These are phyloP conservation scores for Sarcophaga carnaria DNA, from an alignment of 2,888 invertebrate genomes.

Conservation along the genomic window DNA sequence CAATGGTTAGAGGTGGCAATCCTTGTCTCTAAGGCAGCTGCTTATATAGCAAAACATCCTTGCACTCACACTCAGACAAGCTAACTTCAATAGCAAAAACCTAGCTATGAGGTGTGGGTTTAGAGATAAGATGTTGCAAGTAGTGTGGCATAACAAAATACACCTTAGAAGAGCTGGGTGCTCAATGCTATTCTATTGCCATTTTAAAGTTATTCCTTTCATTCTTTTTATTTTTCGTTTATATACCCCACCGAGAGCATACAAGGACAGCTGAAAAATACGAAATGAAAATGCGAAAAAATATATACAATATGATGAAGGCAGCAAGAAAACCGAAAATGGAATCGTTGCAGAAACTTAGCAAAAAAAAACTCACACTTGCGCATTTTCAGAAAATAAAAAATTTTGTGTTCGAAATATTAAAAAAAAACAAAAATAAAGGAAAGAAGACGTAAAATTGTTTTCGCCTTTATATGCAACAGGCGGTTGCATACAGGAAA, in stretches of 20 bases:
- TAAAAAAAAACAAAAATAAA: conserved; percentile 11
- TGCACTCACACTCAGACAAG: too few species aligned
- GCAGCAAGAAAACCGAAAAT: conserved; percentile 49
- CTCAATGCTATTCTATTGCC: background rate
- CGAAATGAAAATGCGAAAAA: background rate
- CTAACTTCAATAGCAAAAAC: background rate
- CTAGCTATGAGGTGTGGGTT: background rate
- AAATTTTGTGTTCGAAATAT: conserved; percentile 60
- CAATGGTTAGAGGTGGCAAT: conserved; percentile 1
- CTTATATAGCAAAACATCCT: too few species aligned
- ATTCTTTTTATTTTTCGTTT: conserved; percentile 31
- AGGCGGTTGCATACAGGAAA: conserved; percentile 58
- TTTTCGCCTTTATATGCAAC: conserved; percentile 63
- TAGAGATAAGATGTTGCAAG: conserved; percentile 33
- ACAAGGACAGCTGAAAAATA: conserved; percentile 51
- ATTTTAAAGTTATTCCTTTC: conserved; percentile 30
- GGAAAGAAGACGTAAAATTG: background rate
- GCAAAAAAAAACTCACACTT: conserved; percentile 67
- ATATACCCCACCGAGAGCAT: conserved; percentile 9
- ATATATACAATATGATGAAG: conserved; percentile 46
- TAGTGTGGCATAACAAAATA: conserved; percentile 46
- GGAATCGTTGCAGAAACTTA: conserved; percentile 33
- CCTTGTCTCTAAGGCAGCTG: conserved; percentile 32
- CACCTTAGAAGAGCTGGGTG: conserved; percentile 48
- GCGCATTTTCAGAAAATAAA: conserved; percentile 63